Evolutionary conservation across 1,140 invertebrate species (phyloP), one percentile per base, ranked within the genome.

Genomic region (Panulirus ornatus): DNA sequence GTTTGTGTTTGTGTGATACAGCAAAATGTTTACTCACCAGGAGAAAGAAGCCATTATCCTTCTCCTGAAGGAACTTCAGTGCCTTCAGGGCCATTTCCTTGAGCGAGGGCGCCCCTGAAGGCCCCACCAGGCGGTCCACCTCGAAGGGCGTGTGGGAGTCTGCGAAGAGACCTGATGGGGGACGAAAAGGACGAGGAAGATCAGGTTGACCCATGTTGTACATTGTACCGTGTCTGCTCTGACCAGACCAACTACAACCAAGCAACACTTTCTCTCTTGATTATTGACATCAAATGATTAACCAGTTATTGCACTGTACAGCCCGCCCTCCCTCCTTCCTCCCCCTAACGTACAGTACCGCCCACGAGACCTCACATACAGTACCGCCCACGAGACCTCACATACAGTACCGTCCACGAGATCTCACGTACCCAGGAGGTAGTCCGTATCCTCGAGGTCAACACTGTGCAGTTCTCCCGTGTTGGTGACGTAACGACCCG

Each of bases 401-500:
- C 84, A 96, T 96, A 27, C 97, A n/a, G n/a, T n/a, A n/a, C n/a
- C n/a, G n/a, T n/a, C n/a, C n/a, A n/a, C n/a, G n/a, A n/a, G n/a
- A n/a, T n/a, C n/a, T 54, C 86, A 96, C 88, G 73, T 96, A 27
- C 97, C 93, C 16, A 97, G 93, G 93, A 96, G 96, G 82, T 97
- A 96, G 0, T 96, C 95, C 34, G 95, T 94, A 16, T 95, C 93
- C 0, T 95, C 93, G 91, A 96, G 95, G n/a, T 96, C 93, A 76
- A 91, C 84, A 3, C 91, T 51, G 9, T 27, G 22, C 27, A 93
- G 91, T 79, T 91, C 94, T 93, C 90, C 95, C 95, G 92, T 95
- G 95, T 86, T 96, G 95, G 70, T 97, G 94, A 93, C 97, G 96
- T 91, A 96, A 94, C 5, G 96, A 96, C 92, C 97, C 96, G 0